Base-by-base conservation (phyloP, 2,113 vertebrate species). In the Puffinus mauretanicus region DNA sequence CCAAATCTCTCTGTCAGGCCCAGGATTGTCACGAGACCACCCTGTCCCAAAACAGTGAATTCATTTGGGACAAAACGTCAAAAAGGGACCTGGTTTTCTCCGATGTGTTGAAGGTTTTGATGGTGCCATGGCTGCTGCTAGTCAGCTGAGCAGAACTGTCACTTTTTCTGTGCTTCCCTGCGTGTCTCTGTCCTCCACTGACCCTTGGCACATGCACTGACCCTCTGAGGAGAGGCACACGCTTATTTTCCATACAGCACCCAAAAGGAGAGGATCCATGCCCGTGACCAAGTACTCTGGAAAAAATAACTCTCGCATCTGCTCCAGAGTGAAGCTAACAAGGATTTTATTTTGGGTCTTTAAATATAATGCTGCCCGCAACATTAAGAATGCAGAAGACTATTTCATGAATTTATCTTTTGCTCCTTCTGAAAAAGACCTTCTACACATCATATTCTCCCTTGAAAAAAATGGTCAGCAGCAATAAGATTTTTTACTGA, bases 401-500 rank as follows among this genome's bases (percentile, higher is more conserved):
- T 57, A 7, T 46, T 61, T 80, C 57, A 65, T 51, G 9, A 73
- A 73, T 69, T 93, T 84, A 82, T 94, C 42, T 26, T 89, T 65
- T 57, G 19, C 26, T 88, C n/a, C 44, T 79, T 80, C 66, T 73
- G 55, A 91, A 82, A 85, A 81, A 18, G 20, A 51, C 77, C 81
- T 95, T 93, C 70, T 65, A 52, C 17, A 38, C 29, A 25, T 84
- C 13, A 7, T 54, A 54, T 62, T 94, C 65, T 16, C 21, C 44
- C 57, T 54, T 79, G 89, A 91, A 95, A 93, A 26, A 85, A 95
- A 84, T 18, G 73, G 61, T 82, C 96, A 94, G 54, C 62, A 85
- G 51, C 73, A 82, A 46, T 82, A 86, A 86, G 52, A 9, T 91
- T 93, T 94, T 96, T 87, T 89, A 91, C 95, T 91, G 96, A 95